Conservation (phyloP, 2,888 invertebrate species). For the Apodemia mormo region DNA sequence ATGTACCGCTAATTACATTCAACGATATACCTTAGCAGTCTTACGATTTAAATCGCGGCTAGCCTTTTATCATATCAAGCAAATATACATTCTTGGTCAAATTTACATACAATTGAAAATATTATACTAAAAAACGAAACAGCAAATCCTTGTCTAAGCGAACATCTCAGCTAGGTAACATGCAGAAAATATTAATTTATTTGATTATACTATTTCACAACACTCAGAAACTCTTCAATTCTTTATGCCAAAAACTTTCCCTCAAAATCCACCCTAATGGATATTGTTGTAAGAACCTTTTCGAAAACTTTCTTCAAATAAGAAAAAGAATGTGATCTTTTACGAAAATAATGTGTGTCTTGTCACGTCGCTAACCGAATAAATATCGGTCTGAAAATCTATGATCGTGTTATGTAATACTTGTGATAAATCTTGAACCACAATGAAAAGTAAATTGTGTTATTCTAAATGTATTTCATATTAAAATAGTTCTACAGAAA, state of each 20-base stretch:
- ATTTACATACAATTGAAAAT: too few species aligned
- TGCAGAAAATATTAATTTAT: neutral
- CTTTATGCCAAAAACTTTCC: neutral
- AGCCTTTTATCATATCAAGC: too few species aligned
- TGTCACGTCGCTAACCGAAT: slow-evolving; percentile 5
- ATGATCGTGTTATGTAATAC: neutral
- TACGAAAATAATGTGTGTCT: neutral
- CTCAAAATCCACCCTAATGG: slow-evolving; percentile 7
- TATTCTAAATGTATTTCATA: too few species aligned
- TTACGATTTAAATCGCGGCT: too few species aligned
- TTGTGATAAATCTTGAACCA: neutral
- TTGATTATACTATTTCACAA: neutral
- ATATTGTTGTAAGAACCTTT: neutral
- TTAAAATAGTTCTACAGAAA: too few species aligned
- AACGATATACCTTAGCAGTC: too few species aligned
- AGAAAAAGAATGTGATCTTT: slow-evolving; percentile 5
- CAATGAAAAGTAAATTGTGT: neutral
- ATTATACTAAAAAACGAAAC: too few species aligned
- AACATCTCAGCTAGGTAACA: neutral
- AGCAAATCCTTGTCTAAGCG: neutral
- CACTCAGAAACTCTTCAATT: neutral
- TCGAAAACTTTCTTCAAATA: slow-evolving; percentile 10
- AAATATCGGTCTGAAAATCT: slow-evolving; percentile 5
- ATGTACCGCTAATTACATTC: too few species aligned
- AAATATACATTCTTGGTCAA: too few species aligned